Base-by-base conservation (phyloP, 1,140 invertebrate species). In the Nebria ingens region DNA sequence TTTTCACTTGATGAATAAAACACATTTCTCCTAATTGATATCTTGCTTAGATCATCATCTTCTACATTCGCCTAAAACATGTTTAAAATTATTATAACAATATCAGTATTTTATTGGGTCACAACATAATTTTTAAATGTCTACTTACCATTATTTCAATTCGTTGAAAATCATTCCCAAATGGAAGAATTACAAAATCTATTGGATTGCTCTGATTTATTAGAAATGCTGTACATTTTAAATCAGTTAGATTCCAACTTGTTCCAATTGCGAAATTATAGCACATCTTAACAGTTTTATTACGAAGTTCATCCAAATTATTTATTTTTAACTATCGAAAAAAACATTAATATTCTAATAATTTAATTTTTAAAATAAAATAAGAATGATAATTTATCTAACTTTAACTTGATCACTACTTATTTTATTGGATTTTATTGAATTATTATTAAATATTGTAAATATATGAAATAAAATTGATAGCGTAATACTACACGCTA, bases 211-310 rank as follows among this genome's bases (percentile, higher is more conserved):
- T 45, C 6, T 17, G 9, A 4, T 45, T 17, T 12, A 45, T 12
- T 45, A 11, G 15, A 45, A 45, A 45, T 45, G 15, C 4, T 45
- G n/a, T 29, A 29, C 25, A 29, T 29, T 29, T 4, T 13, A 29
- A 29, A 6, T 29, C 4, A 6, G 25, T 29, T 29, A 29, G 13
- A 29, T 29, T 45, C 40, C 40, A 45, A 12, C 15, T 12, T 45
- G 15, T 57, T 64, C 65, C 17, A 67, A 55, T 9, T 66, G 66
- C 65, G n/a, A 68, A 29, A 57, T 64, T 65, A 54, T 65, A 69
- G 51, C 68, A 69, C 15, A 69, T 64, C 56, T 68, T 60, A 1
- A 66, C 53, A n/a, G 59, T 51, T 56, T 69, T 59, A 9, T 59
- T 49, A 9, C n/a, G n/a, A n/a, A n/a, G n/a, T n/a, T n/a, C n/a